Percentiles rank a stretch among this genome's conserved stretches.
Evolutionary conservation across 1,140 invertebrate genomes (phyloP).

Genomic region (Sycophaga agraensis): DNA sequence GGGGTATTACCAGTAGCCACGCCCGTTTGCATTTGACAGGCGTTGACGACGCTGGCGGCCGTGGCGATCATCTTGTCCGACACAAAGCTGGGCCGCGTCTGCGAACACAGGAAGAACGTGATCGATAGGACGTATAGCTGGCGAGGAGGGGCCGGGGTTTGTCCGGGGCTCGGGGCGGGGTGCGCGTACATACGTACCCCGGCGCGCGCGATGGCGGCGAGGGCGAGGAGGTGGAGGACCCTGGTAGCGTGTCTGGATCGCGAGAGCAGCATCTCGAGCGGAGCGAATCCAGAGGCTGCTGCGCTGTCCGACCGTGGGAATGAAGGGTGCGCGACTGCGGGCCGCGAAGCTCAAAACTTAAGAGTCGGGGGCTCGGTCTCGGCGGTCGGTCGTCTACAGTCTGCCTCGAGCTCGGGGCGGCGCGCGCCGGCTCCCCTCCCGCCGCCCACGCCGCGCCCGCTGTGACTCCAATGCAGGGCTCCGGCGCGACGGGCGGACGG

Average conservation of each 20-base stretch:
- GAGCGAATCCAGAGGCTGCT: too few species aligned
- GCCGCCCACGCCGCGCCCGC: neutral
- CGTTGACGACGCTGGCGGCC: slow-evolving; percentile 49
- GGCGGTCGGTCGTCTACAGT: too few species aligned
- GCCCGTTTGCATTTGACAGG: slow-evolving; percentile 48
- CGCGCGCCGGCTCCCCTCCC: neutral
- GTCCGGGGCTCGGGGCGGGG: neutral
- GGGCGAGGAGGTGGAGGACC: neutral
- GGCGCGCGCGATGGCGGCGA: neutral
- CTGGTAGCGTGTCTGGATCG: too few species aligned
- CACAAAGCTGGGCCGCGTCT: slow-evolving; percentile 48
- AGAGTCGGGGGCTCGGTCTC: too few species aligned
- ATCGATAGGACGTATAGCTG: slow-evolving; percentile 14
- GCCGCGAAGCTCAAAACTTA: too few species aligned
- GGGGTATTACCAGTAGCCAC: slow-evolving; percentile 49
- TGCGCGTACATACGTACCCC: neutral
- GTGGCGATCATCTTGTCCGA: slow-evolving; percentile 50
- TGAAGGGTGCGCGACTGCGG: slow-evolving; percentile 10
- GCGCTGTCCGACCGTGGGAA: neutral
- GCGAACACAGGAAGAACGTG: slow-evolving; percentile 14
- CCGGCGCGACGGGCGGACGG: too few species aligned
- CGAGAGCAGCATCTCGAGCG: too few species aligned
- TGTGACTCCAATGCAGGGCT: too few species aligned
- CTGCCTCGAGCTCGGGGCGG: too few species aligned
- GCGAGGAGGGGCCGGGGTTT: neutral